These are phyloP conservation scores for Neodiprion lecontei DNA, from an alignment of 1,140 invertebrate species.

Conservation along the genomic window DNA sequence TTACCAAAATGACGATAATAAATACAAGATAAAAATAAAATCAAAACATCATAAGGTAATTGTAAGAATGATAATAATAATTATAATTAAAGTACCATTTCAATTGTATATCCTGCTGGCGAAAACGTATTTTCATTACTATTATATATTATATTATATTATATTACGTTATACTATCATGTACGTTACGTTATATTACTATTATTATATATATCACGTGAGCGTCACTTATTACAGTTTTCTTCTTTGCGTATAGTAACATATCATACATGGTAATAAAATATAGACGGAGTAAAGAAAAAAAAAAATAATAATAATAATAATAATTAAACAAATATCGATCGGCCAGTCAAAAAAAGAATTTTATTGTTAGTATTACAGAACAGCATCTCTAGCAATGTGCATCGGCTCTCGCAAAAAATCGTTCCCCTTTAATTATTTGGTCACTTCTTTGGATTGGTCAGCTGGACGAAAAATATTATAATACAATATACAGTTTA, in stretches of 20 bases:
- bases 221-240: too few relatives aligned
- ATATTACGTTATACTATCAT: too few relatives aligned
- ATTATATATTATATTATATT: too few relatives aligned
- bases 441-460: slow-evolving; percentile 64
- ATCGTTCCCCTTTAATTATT: slow-evolving; percentile 55
- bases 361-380: slow-evolving; percentile 16
- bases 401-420: slow-evolving; percentile 50
- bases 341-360: neutral
- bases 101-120: too few relatives aligned
- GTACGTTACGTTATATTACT: too few relatives aligned
- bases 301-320: neutral
- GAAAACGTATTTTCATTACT: too few relatives aligned
- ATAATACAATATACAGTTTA: slow-evolving; percentile 24
- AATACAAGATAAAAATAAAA: too few relatives aligned
- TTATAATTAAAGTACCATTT: too few relatives aligned
- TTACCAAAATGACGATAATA: too few relatives aligned
- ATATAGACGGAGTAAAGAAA: neutral
- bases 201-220: too few relatives aligned
- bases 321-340: neutral
- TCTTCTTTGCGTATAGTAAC: neutral
- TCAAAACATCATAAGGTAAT: too few relatives aligned
- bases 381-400: slow-evolving; percentile 49
- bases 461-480: slow-evolving; percentile 58
- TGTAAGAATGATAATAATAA: too few relatives aligned
- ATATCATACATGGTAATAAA: neutral